A percentile compares a stretch with the other conserved stretches of the same genome.
Evolutionary conservation across 2,888 invertebrate species (phyloP).

Genomic region (Iselma pallidipennis): DNA sequence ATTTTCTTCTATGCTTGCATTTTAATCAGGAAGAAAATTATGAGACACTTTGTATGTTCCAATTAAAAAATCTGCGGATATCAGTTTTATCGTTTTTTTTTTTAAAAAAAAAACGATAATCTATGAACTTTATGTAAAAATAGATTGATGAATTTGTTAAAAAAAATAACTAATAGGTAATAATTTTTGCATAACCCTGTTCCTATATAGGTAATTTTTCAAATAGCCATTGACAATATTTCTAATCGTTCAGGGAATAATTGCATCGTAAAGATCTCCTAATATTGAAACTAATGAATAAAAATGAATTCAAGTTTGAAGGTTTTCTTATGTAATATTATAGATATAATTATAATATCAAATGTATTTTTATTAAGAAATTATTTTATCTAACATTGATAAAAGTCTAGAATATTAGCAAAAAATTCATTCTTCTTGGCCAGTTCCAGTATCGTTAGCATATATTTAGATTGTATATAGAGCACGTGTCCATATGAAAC

Average conservation of each 20-base stretch:
- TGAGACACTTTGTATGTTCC: too few relatives aligned
- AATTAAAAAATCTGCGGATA: too few relatives aligned
- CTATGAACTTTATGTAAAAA: neutral
- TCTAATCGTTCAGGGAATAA: neutral
- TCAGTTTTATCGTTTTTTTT: too few relatives aligned
- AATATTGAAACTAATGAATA: neutral
- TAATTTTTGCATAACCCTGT: neutral
- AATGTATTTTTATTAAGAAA: conserved; percentile 1
- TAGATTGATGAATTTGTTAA: neutral
- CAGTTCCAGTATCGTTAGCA: too few relatives aligned
- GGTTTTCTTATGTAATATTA: too few relatives aligned
- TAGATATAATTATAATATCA: conserved; percentile 7
- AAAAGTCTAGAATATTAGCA: neutral
- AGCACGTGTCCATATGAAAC: too few relatives aligned
- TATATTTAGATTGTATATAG: too few relatives aligned
- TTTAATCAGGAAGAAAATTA: too few relatives aligned
- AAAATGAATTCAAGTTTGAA: conserved; percentile 8
- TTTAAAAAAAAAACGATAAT: too few relatives aligned
- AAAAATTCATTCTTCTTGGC: neutral
- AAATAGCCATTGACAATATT: neutral
- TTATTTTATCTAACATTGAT: conserved; percentile 4
- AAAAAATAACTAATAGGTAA: neutral
- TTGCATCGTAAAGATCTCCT: too few relatives aligned
- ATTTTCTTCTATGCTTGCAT: too few relatives aligned
- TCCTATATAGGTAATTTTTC: too few relatives aligned